Evolutionary conservation across 2,113 vertebrate genomes (phyloP).

Genomic region (Xenopus laevis): DNA sequence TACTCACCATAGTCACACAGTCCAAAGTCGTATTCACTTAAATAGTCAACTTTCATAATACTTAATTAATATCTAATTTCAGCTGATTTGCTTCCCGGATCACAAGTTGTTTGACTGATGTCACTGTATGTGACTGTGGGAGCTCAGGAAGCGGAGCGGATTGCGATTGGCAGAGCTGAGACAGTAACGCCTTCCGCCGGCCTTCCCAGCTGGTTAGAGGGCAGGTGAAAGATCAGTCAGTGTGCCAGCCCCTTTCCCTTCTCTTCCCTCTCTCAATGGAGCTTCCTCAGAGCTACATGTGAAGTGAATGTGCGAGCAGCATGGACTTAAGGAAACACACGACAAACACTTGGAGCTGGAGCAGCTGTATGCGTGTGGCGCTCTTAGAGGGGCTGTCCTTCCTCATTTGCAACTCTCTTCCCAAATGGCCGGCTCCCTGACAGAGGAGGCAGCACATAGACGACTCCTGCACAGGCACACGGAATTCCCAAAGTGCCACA

Average conservation of each 20-base stretch:
- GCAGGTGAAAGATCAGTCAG: slow-evolving; percentile 66
- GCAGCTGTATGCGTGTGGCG: slow-evolving; percentile 45
- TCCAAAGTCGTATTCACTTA: slow-evolving; percentile 97
- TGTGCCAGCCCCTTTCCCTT: slow-evolving; percentile 18
- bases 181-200: slow-evolving; percentile 73
- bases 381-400: slow-evolving; percentile 69
- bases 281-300: slow-evolving; percentile 25
- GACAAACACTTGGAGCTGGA: background rate
- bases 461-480: slow-evolving; percentile 41
- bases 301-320: slow-evolving; percentile 48
- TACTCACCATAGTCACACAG: slow-evolving; percentile 98
- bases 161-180: slow-evolving; percentile 78
- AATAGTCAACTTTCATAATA: slow-evolving; percentile 99
- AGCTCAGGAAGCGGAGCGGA: slow-evolving; percentile 44
- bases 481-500: slow-evolving; percentile 43
- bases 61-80: slow-evolving; percentile 74
- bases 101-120: slow-evolving; percentile 72
- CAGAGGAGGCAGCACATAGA: slow-evolving; percentile 64
- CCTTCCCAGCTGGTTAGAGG: slow-evolving; percentile 62
- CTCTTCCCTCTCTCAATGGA: background rate
- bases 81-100: slow-evolving; percentile 68
- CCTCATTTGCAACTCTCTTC: slow-evolving; percentile 66
- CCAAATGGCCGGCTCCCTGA: slow-evolving; percentile 70
- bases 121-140: slow-evolving; percentile 65
- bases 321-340: background rate